Evolutionary conservation across 2,888 invertebrate genomes (phyloP).

Genomic region (Synanthedon tipuliformis): DNA sequence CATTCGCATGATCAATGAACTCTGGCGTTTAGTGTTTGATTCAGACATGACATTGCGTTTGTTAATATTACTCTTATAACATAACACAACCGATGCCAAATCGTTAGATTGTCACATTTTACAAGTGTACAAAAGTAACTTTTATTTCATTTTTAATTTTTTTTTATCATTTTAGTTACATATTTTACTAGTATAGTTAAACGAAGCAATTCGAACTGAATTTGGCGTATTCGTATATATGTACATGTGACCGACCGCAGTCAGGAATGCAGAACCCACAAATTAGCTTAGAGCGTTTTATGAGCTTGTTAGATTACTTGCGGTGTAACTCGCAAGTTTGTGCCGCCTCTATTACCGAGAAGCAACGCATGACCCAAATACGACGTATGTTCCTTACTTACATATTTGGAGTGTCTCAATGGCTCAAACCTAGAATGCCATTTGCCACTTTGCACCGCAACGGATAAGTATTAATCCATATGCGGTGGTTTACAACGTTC

Average conservation of each 20-base stretch:
- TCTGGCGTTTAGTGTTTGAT: slow-evolving; percentile 1
- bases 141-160: neutral
- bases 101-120: too few species aligned
- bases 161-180: neutral
- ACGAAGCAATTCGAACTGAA: slow-evolving; percentile 37
- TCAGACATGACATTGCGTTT: neutral
- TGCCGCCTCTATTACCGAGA: slow-evolving; percentile 47
- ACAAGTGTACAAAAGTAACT: too few species aligned
- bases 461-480: slow-evolving; percentile 24
- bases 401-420: slow-evolving; percentile 42
- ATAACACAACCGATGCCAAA: too few species aligned
- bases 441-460: slow-evolving; percentile 49
- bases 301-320: slow-evolving; percentile 48
- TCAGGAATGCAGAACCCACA: slow-evolving; percentile 50
- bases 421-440: slow-evolving; percentile 50
- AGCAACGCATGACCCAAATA: slow-evolving; percentile 60
- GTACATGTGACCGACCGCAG: slow-evolving; percentile 57
- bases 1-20: slow-evolving; percentile 17
- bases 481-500: slow-evolving; percentile 30
- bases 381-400: slow-evolving; percentile 29
- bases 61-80: too few species aligned
- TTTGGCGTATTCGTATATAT: slow-evolving; percentile 19
- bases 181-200: neutral
- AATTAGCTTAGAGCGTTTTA: slow-evolving; percentile 48
- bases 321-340: slow-evolving; percentile 44